phyloP scores from a whole-genome alignment of 1,140 invertebrate genomes.

The Potamilus streckersoni region DNA sequence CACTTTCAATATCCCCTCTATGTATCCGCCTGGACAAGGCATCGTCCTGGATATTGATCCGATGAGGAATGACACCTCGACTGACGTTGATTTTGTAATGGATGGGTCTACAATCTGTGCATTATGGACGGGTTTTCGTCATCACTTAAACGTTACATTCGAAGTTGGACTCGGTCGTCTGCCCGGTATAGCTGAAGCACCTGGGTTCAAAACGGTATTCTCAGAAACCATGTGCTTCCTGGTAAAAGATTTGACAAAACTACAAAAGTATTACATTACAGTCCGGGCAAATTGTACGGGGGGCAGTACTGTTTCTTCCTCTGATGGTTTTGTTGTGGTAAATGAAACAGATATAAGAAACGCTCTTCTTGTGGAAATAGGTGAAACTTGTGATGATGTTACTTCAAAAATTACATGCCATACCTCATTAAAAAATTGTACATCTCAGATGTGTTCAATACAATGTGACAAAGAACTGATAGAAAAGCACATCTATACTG shows the following conservation, averaged over 20 bases:
- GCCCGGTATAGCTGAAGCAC: constrained; percentile 17
- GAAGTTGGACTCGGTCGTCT: constrained; percentile 35
- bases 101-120: constrained; percentile 32
- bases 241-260: background rate
- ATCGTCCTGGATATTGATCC: constrained; percentile 26
- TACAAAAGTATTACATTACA: constrained; percentile 6
- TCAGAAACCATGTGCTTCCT: background rate
- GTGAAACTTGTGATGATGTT: background rate
- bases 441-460: no score
- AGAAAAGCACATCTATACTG: no score
- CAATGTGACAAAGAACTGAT: no score
- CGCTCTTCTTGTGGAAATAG: constrained; percentile 4
- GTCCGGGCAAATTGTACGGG: constrained; percentile 4
- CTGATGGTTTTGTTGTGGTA: constrained; percentile 24
- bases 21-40: constrained; percentile 30
- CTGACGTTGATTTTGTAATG: background rate
- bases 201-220: constrained; percentile 3
- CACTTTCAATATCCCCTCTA: constrained; percentile 31
- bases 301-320: constrained; percentile 6
- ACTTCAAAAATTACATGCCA: no score
- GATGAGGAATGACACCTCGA: background rate
- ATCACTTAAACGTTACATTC: constrained; percentile 31
- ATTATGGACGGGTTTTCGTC: constrained; percentile 36
- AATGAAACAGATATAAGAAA: constrained; percentile 2
- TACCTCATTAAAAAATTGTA: no score